These are phyloP conservation scores for Melanogrammus aeglefinus DNA, from an alignment of 2,797 vertebrate species.

Conservation along the genomic window DNA sequence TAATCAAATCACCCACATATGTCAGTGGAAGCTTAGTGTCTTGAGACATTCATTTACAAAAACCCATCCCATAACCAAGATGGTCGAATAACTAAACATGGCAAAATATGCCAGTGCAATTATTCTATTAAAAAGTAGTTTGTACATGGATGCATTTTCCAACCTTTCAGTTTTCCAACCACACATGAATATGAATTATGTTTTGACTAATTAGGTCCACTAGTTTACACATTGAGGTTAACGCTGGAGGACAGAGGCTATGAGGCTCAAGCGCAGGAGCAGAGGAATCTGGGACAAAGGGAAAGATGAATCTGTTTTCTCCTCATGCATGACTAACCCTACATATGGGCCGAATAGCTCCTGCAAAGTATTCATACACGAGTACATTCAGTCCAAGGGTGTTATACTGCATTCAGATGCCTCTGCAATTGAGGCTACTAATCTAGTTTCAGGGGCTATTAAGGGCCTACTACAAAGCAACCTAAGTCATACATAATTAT, in stretches of 20 bases:
- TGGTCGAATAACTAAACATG: not conserved
- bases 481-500: conserved; percentile 47
- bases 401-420: not conserved
- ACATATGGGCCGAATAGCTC: conserved; percentile 48
- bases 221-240: conserved; percentile 49
- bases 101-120: not conserved
- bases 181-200: conserved; percentile 44
- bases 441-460: not conserved
- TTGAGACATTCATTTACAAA: not conserved
- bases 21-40: not conserved
- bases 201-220: conserved; percentile 35
- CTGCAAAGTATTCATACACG: conserved; percentile 11
- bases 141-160: not conserved
- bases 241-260: conserved; percentile 57
- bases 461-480: conserved; percentile 6
- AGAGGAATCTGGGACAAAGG: conserved; percentile 66
- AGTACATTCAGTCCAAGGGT: not conserved
- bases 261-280: conserved; percentile 43
- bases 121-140: not conserved
- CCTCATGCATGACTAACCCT: conserved; percentile 60
- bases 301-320: conserved; percentile 53
- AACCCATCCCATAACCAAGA: not conserved
- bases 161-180: conserved; percentile 25
- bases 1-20: not conserved
- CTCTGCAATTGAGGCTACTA: not conserved